Evolutionary conservation across 2,113 vertebrate species (phyloP), one percentile per base, ranked within the genome.

Genomic region (Callorhinus ursinus): DNA sequence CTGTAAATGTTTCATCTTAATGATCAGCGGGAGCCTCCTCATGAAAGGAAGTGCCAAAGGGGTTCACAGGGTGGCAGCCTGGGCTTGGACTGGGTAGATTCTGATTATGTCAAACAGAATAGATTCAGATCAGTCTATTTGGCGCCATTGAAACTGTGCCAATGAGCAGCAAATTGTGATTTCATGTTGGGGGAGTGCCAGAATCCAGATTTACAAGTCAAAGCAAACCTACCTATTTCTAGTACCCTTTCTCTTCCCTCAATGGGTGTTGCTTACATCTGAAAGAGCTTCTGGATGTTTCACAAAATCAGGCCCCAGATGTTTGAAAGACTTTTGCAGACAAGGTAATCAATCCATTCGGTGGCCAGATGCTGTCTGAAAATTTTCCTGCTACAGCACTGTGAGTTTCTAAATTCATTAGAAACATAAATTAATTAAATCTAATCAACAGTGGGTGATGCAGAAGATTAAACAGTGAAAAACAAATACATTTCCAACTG

Each of bases 381-480:
- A 94, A 92, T 90, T 16, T 74, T 91, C 96, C 98, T 82, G 11
- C 92, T 95, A 95, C n/a, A 98, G 95, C 96, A 71, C 3, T 2
- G 89, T 4, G 63, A 91, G 96, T 87, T 98, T 98, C 97, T 97
- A 97, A 98, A 94, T 98, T 98, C 95, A 97, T 94, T 98, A 98
- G 88, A 96, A 98, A 97, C 97, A 85, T 72, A 98, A 98, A 97
- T 98, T 97, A 98, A 98, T 98, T 98, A 97, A 98, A 98, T 96
- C 90, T 97, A 96, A 94, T 90, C 22, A 74, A 97, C 92, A 94
- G 96, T 98, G 98, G 97, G 95, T 13, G 21, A 92, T 96, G 96
- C 97, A 98, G 91, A 96, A 97, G 97, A 97, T 97, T 97, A 98
- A 98, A 97, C 85, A 98, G 96, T 97, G 95, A 96, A 97, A 98